Evolutionary conservation across 2,888 invertebrate species (phyloP), one percentile per base, ranked within the genome.

Genomic region (Exephanes ischioxanthus): DNA sequence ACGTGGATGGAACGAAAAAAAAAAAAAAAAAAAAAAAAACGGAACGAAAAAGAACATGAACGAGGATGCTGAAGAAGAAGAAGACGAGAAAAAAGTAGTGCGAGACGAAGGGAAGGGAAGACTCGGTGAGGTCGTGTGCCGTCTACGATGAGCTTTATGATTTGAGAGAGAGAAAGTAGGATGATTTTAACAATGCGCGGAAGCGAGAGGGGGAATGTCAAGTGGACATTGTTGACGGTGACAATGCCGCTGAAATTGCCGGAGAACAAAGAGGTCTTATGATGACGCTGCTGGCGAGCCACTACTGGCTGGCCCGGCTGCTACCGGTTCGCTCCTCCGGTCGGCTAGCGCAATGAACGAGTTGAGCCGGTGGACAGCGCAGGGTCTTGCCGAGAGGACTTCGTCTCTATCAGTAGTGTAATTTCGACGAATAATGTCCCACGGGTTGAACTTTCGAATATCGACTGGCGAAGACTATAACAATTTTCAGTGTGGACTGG

Each of bases 151-250:
- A 91, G 91, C 92, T 93, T 93, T 93, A 92, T 92, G 93, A 93
- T 93, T 45, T 93, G 92, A 92, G 92, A 93, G 92, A 91, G 92
- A 92, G 91, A 90, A 87, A 89, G 83, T 79, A 86, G 82, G 90
- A 87, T 87, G 86, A 91, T 89, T 90, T 90, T 91, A 91, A 93
- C 92, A 93, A 93, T 93, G 90, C 86, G 91, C 88, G 87, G 75
- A 90, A 93, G 92, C 87, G 91, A 93, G 93, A 93, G 89, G 90
- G 92, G 91, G 91, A 92, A 93, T 93, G 93, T 94, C 93, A 93
- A 94, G 93, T 94, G 93, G 93, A 93, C 93, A 94, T 94, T 93
- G 93, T 94, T 93, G 94, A 94, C 92, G 93, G 93, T 92, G 93
- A 93, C 94, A 94, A 94, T 94, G 93, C 93, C 92, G 93, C 93